Evolutionary conservation across 1,140 invertebrate species (phyloP), one percentile per base, ranked within the genome.

Genomic region (Streblospio benedicti): DNA sequence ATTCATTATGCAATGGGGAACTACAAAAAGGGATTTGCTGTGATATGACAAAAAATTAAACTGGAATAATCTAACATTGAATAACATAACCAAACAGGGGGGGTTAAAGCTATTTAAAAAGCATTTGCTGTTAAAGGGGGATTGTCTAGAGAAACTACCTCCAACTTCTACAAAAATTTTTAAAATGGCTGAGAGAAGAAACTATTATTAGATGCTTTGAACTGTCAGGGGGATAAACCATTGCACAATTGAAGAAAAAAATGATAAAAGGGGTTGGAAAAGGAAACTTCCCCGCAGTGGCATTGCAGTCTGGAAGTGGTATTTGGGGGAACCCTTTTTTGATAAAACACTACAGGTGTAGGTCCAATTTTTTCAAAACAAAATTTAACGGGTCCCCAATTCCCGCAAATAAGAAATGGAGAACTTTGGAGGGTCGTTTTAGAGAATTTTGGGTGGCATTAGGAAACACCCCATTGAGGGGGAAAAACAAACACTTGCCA

Each of bases 101-200:
- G 91, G 90, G 76, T 81, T 96, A 44, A 86, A 88, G 66, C 91
- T 97, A 84, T 95, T 57, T 92, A 92, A 0, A 93, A 97, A 80
- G 92, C 91, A 3, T 28, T 20, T 57, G 30, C 51, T 61, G 25
- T 64, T 62, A 47, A 56, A 85, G n/a, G 84, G 89, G 9, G 77
- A 93, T 18, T 91, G 90, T 71, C 74, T 93, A 52, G 90, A 93
- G 76, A 90, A 90, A 76, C 77, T 82, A 1, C 79, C 83, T n/a
- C 81, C 83, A 25, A 81, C 83, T 67, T 83, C 85, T 1, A 84
- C 86, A 35, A 88, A 86, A 63, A 89, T 89, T 68, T 90, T 84
- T 69, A 91, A 90, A 76, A 86, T 87, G 70, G 85, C 85, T 0
- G 91, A 95, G 75, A 76, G 87, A 93, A 65, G 83, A 89, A 20